A percentile compares a stretch with the other conserved stretches of the same genome.
These are phyloP conservation scores for Atrichornis clamosus DNA, from an alignment of 2,113 vertebrate species.

Conservation along the genomic window DNA sequence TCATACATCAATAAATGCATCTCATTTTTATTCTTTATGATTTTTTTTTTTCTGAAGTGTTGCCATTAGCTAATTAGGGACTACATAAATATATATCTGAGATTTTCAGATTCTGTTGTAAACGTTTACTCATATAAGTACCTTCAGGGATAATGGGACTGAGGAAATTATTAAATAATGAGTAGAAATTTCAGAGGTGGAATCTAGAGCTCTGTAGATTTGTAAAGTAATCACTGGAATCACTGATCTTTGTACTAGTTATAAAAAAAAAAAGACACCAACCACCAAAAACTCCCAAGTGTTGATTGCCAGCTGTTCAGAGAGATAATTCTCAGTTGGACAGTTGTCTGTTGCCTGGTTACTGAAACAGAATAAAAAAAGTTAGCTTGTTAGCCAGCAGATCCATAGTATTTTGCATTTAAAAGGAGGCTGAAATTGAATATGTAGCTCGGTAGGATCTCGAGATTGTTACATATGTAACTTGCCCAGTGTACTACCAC, in stretches of 20 bases:
- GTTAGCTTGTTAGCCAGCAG: slow-evolving; percentile 45
- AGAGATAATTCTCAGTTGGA: slow-evolving; percentile 60
- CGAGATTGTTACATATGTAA: neutral
- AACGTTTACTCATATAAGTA: neutral
- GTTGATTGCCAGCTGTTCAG: slow-evolving; percentile 62
- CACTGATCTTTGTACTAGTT: neutral
- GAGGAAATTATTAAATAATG: neutral
- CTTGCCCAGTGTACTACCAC: neutral
- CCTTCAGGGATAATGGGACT: neutral
- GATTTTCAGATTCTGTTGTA: neutral
- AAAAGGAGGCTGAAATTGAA: slow-evolving; percentile 22
- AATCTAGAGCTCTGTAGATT: neutral
- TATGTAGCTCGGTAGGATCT: neutral
- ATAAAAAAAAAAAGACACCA: neutral
- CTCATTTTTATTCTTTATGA: neutral
- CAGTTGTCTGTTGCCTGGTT: slow-evolving; percentile 57
- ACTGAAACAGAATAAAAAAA: slow-evolving; percentile 45
- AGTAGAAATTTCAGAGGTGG: neutral
- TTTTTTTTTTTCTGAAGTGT: neutral
- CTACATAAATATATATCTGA: neutral
- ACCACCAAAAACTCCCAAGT: neutral
- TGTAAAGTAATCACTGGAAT: neutral
- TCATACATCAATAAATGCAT: neutral
- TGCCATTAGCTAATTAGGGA: neutral
- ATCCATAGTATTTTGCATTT: slow-evolving; percentile 33